Base-by-base conservation (phyloP, 1,140 invertebrate genomes). In the Zaprionus kolodkinae region DNA sequence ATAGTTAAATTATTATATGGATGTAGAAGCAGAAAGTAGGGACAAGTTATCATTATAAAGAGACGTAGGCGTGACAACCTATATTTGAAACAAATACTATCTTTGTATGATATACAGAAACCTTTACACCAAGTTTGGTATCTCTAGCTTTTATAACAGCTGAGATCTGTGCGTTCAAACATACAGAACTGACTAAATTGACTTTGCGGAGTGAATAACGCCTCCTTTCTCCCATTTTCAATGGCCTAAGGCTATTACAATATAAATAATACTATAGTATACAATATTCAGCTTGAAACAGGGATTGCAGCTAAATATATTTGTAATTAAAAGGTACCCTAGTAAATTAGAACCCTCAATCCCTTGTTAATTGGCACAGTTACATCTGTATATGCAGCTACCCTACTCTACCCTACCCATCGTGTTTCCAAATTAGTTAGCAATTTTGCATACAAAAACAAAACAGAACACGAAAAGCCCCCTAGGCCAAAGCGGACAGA, bases 401-500 rank as follows among this genome's bases (percentile, higher is more conserved):
- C 17, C 45, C 17, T 11, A 64, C 11, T 55, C 15, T 64, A 54
- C 15, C 52, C 15, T 64, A 54, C 15, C 52, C 13, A 25, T 17
- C 27, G 25, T 38, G 43, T 71, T n/a, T 17, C 35, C 40, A 45
- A 65, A 64, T 64, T 33, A 52, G 56, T 63, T 60, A 60, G 62
- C n/a, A 36, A 27, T 43, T 57, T 40, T 21, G 25, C 35, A 45
- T 54, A 38, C 30, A 56, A 35, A 13, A 59, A 60, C 33, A 11
- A 27, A 38, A 36, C 9, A 55, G 4, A 45, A 45, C 7, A 45
- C 21, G 4, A 43, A 48, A 33, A 21, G 21, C 21, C 21, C 40
- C 40, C n/a, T n/a, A 43, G 15, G 54, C 59, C 77, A 69, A 66
- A 54, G 10, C 17, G 54, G 12, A 9, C 59, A 69, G 57, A 70